Conservation (phyloP, 2,888 invertebrate genomes). For the Ischnura elegans region DNA sequence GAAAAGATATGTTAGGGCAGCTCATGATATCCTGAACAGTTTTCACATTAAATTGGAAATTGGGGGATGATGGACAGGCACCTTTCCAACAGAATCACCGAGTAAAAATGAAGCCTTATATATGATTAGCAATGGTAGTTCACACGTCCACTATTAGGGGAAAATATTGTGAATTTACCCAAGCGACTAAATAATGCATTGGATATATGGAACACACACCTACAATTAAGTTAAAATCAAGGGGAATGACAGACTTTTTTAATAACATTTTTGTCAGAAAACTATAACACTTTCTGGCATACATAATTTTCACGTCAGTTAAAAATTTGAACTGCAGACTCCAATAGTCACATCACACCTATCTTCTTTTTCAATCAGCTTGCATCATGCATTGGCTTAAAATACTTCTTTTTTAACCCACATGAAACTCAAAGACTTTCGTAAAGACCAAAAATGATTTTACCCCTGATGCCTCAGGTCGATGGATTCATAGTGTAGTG, state of each 20-base stretch:
- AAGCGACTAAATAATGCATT: not conserved
- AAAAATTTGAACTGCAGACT: not conserved
- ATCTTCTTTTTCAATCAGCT: not conserved
- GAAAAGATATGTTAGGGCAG: constrained; percentile 59
- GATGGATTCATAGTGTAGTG: not conserved
- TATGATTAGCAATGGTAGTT: not conserved
- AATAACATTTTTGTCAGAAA: not conserved
- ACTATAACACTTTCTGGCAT: not conserved
- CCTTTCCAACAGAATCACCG: not conserved
- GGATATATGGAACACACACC: not conserved
- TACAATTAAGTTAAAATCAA: not conserved
- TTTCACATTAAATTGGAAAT: constrained; percentile 10
- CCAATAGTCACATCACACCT: not conserved
- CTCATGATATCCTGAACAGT: constrained; percentile 24
- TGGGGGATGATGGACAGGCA: not conserved
- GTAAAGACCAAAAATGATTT: not conserved
- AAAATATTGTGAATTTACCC: not conserved
- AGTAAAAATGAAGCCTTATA: not conserved
- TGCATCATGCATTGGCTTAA: not conserved
- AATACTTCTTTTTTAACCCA: not conserved
- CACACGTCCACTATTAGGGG: not conserved
- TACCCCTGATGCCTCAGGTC: not conserved
- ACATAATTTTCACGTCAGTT: not conserved
- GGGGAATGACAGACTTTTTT: not conserved
- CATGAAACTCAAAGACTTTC: not conserved